Conservation (phyloP, 2,113 vertebrate genomes). For the Myxocyprinus asiaticus region DNA sequence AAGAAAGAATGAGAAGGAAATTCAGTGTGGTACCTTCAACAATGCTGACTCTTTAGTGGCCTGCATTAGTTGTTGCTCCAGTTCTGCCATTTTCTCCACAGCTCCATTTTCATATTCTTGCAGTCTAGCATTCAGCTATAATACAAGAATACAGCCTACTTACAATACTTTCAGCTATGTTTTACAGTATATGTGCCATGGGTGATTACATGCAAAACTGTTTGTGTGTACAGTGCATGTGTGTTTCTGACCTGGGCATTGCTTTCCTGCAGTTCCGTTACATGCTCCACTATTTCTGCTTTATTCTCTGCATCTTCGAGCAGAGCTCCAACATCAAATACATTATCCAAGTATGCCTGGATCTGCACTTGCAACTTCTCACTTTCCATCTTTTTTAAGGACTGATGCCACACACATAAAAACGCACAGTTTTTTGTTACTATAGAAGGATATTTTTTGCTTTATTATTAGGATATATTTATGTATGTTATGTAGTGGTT, state of each 20-base stretch:
- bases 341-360: slow-evolving; percentile 96
- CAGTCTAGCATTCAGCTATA: slow-evolving; percentile 82
- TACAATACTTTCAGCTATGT: background rate
- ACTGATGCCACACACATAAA: slow-evolving; percentile 68
- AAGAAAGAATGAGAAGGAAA: background rate
- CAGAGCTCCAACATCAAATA: slow-evolving; percentile 89
- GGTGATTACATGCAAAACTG: background rate
- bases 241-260: slow-evolving; percentile 77
- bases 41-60: slow-evolving; percentile 85
- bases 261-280: slow-evolving; percentile 87
- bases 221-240: background rate
- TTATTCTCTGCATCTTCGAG: slow-evolving; percentile 93
- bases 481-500: no score
- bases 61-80: slow-evolving; percentile 92
- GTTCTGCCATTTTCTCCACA: slow-evolving; percentile 84
- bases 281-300: slow-evolving; percentile 84
- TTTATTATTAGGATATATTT: background rate
- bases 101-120: slow-evolving; percentile 83
- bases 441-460: no score
- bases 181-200: background rate
- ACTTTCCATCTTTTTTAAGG: slow-evolving; percentile 86
- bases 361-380: slow-evolving; percentile 97
- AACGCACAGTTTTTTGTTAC: background rate
- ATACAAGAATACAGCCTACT: background rate
- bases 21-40: slow-evolving; percentile 74